Evolutionary conservation across 2,797 vertebrate species (phyloP), one percentile per base, ranked within the genome.

Genomic region (Channa striata): DNA sequence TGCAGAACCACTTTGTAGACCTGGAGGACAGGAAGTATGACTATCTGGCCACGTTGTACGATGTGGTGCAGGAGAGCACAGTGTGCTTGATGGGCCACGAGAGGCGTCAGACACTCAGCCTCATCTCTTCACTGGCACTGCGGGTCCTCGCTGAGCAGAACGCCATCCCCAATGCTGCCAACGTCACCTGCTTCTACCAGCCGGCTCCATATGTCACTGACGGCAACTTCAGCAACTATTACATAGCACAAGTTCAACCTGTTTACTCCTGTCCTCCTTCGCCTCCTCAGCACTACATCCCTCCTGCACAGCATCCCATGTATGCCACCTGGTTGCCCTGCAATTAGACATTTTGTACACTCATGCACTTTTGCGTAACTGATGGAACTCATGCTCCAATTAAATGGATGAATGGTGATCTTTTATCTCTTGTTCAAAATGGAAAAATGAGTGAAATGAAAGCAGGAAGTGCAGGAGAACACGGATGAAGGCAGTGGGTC

Each of bases 31-130:
- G 97, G 87, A 99, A 98, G 95, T 99, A 98, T 54, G 96, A 98
- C 89, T 99, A 99, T 90, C 95, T 99, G 89, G 96, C 96, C 92
- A 99, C 95, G 56, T 93, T 99, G 82, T 95, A 99, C 1, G 78
- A 93, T 21, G 98, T 99, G 90, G 98, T 99, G 81, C 96, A 97
- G 81, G 97, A 99, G 93, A 99, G 98, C 93, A 99, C 97, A 0
- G 97, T 98, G 89, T 99, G 98, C 92, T 94, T 99, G 93, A 99
- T 99, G 98, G 97, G 97, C 81, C 97, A 97, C 30, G 97, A 99
- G 91, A 94, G 97, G 87, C 95, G 97, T 49, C 97, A 98, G 93
- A 96, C 96, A 58, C 94, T 99, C 82, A 95, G 95, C 84, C 97
- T 99, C 82, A 99, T 99, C 93, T 96, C 96, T 11, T 95, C 96